These are phyloP conservation scores for Sebastes wilsoni DNA, from an alignment of 2,797 vertebrate genomes.

Conservation along the genomic window DNA sequence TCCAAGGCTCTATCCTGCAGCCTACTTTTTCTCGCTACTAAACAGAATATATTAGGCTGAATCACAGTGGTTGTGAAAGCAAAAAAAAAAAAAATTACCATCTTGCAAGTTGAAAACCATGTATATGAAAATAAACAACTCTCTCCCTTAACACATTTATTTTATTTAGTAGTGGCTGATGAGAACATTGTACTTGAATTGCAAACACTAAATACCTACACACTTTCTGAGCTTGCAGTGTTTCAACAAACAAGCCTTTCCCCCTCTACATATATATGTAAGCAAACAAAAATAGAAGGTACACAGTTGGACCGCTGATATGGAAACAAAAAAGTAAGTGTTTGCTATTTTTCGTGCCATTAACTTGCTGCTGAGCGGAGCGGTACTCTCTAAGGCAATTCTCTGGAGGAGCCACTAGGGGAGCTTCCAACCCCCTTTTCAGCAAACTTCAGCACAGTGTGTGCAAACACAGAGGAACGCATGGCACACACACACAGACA, in stretches of 20 bases:
- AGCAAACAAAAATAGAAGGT: conserved; percentile 71
- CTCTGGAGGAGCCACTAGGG: conserved; percentile 80
- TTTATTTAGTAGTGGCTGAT: conserved; percentile 78
- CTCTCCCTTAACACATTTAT: conserved; percentile 77
- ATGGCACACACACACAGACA: conserved; percentile 23
- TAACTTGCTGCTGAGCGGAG: conserved; percentile 71
- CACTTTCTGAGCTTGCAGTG: conserved; percentile 62
- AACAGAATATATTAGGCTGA: conserved; percentile 32
- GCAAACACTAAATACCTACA: conserved; percentile 79
- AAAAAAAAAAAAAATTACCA: conserved; percentile 9
- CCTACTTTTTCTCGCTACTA: conserved; percentile 27
- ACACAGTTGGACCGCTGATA: conserved; percentile 68
- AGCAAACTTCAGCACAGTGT: conserved; percentile 51
- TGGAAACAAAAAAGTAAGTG: conserved; percentile 67
- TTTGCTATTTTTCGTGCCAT: conserved; percentile 75
- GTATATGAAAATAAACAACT: conserved; percentile 66
- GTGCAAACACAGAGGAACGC: conserved; percentile 41
- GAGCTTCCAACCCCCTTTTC: conserved; percentile 75
- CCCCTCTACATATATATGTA: conserved; percentile 61
- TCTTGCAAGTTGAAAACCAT: conserved; percentile 43
- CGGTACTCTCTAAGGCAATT: conserved; percentile 71
- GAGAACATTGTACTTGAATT: conserved; percentile 79
- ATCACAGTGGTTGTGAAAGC: conserved; percentile 27
- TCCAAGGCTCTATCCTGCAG: conserved; percentile 16
- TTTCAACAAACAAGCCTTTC: conserved; percentile 69